Conservation (phyloP, 2,113 vertebrate species). For the Dasyurus viverrinus region DNA sequence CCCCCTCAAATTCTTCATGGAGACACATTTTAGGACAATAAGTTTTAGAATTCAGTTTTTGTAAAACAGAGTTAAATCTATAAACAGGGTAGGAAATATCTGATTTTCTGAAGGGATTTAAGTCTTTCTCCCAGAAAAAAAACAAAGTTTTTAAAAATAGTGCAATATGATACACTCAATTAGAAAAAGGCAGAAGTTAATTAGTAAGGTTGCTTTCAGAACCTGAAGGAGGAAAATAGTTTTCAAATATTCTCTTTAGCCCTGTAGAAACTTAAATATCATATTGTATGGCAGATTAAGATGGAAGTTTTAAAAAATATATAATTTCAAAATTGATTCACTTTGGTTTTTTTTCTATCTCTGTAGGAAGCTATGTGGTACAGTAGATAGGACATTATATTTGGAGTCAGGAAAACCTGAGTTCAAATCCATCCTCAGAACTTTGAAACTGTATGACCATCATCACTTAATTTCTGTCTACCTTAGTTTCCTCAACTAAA, state of each 20-base stretch:
- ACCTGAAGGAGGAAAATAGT: background rate
- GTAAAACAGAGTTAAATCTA: background rate
- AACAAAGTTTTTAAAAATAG: background rate
- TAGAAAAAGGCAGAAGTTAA: background rate
- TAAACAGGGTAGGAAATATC: background rate
- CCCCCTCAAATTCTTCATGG: background rate
- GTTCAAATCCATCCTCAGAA: background rate
- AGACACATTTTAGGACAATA: background rate
- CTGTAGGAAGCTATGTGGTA: background rate
- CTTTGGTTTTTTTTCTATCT: background rate
- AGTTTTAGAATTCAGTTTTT: background rate
- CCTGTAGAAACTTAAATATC: background rate
- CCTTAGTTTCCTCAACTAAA: background rate
- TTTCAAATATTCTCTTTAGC: background rate
- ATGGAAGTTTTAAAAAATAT: background rate
- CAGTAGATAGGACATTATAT: background rate
- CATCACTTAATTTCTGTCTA: background rate
- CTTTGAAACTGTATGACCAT: background rate
- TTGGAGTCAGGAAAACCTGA: background rate
- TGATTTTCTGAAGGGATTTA: background rate
- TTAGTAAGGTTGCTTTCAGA: background rate
- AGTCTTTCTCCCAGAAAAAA: background rate
- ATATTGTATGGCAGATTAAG: background rate
- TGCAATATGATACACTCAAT: fast-evolving
- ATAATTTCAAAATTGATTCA: background rate